Conservation (phyloP, 2,113 vertebrate species). For the Trematomus loennbergii region DNA sequence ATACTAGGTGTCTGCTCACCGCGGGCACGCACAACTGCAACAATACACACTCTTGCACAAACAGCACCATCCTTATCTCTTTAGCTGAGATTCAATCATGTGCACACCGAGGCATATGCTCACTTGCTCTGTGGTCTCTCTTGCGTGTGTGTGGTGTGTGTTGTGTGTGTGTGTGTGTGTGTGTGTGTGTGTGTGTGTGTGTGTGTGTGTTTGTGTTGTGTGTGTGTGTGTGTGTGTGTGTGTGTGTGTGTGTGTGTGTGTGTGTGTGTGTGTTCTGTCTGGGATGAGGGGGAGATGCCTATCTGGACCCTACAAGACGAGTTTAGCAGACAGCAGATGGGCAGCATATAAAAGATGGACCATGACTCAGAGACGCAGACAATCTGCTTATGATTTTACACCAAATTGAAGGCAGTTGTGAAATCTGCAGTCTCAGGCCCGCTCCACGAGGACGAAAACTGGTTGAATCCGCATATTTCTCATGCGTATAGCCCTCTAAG, state of each 20-base stretch:
- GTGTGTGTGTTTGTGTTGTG: too few species aligned
- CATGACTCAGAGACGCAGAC: slow-evolving; percentile 42
- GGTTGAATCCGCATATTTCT: too few species aligned
- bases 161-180: slow-evolving; percentile 25
- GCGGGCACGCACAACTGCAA: neutral
- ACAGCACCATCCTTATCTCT: slow-evolving; percentile 38
- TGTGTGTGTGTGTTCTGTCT: slow-evolving; percentile 62
- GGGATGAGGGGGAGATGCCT: slow-evolving; percentile 62
- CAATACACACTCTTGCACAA: slow-evolving; percentile 32
- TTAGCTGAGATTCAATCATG: slow-evolving; percentile 49
- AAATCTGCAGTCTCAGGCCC: too few species aligned
- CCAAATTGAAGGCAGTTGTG: too few species aligned
- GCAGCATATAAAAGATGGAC: slow-evolving; percentile 2
- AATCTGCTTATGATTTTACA: slow-evolving; percentile 14
- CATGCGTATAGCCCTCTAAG: too few species aligned
- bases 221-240: slow-evolving; percentile 44
- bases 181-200: too few species aligned
- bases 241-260: slow-evolving; percentile 23
- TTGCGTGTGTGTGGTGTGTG: slow-evolving; percentile 12
- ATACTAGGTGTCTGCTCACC: neutral
- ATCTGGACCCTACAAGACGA: slow-evolving; percentile 72
- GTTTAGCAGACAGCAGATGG: slow-evolving; percentile 55
- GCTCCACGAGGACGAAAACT: too few species aligned
- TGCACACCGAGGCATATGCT: slow-evolving; percentile 43
- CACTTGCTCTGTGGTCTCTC: slow-evolving; percentile 45